Conservation (phyloP, 2,797 vertebrate genomes). For the Silurus lanzhouensis region DNA sequence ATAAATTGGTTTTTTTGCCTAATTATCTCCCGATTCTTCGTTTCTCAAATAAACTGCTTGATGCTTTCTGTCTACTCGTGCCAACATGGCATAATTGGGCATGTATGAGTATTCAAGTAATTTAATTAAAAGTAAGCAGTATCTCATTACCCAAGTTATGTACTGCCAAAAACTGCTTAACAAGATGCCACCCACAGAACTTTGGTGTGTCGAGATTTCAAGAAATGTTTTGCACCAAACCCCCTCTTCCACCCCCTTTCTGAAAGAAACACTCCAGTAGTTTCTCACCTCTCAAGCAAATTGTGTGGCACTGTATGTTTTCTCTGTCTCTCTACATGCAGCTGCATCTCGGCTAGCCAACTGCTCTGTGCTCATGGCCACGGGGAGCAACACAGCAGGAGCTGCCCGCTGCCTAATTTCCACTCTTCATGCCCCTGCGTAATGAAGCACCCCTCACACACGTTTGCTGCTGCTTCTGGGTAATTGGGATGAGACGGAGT, state of each 20-base stretch:
- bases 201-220: conserved; percentile 34
- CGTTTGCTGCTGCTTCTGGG: conserved; percentile 50
- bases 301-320: neutral
- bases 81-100: conserved; percentile 34
- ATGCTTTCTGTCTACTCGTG: conserved; percentile 15
- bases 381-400: conserved; percentile 50
- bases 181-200: conserved; percentile 33
- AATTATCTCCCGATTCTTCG: conserved; percentile 17
- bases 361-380: conserved; percentile 36
- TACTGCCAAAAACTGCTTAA: conserved; percentile 33
- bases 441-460: conserved; percentile 56
- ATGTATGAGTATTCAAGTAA: conserved; percentile 18
- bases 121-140: conserved; percentile 40
- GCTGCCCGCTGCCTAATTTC: conserved; percentile 59
- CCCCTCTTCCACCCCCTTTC: neutral
- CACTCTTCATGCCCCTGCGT: conserved; percentile 52
- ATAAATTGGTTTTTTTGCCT: neutral
- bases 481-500: conserved; percentile 62
- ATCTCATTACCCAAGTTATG: conserved; percentile 22
- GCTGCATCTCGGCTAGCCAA: conserved; percentile 41
- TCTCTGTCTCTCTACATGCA: conserved; percentile 22
- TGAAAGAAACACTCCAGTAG: conserved; percentile 35
- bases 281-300: conserved; percentile 44
- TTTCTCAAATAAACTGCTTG: conserved; percentile 27
- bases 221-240: conserved; percentile 3